Percentiles rank a stretch among this genome's conserved stretches.
phyloP scores from a whole-genome alignment of 1,140 invertebrate genomes.

The Trichoplusia ni region DNA sequence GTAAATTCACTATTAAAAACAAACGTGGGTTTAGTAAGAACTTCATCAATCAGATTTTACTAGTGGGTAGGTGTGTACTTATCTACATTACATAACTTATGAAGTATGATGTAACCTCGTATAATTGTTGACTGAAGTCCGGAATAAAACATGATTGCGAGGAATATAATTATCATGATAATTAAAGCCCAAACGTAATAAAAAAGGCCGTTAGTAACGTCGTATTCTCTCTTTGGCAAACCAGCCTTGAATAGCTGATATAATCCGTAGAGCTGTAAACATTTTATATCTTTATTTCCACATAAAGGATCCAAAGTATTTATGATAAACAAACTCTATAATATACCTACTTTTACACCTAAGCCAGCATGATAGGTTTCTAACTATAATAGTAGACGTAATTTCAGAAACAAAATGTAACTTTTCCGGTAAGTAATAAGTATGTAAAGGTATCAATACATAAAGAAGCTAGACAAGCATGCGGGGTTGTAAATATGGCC shows the following conservation, averaged over 20 bases:
- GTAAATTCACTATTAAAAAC: not conserved
- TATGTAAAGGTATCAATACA: no score
- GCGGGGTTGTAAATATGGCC: no score
- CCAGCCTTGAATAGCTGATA: slow-evolving; percentile 73
- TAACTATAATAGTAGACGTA: no score
- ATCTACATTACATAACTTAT: no score
- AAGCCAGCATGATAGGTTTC: no score
- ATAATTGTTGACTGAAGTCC: slow-evolving; percentile 73
- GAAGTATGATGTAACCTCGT: slow-evolving; percentile 61
- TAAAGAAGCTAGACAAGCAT: no score
- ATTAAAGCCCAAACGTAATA: slow-evolving; percentile 65
- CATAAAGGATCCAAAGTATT: not conserved
- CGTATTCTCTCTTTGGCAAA: slow-evolving; percentile 60
- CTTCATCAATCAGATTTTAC: no score
- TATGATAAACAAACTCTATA: not conserved
- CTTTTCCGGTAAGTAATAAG: no score
- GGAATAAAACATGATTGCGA: slow-evolving; percentile 75
- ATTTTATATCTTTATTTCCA: no score
- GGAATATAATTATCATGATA: slow-evolving; percentile 68
- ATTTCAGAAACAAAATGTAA: no score
- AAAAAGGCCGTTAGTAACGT: slow-evolving; percentile 60
- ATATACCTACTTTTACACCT: not conserved
- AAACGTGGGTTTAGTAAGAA: not conserved
- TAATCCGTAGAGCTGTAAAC: slow-evolving; percentile 60
- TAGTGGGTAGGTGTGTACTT: no score